Evolutionary conservation across 2,797 vertebrate species (phyloP).

Genomic region (Carapus acus): DNA sequence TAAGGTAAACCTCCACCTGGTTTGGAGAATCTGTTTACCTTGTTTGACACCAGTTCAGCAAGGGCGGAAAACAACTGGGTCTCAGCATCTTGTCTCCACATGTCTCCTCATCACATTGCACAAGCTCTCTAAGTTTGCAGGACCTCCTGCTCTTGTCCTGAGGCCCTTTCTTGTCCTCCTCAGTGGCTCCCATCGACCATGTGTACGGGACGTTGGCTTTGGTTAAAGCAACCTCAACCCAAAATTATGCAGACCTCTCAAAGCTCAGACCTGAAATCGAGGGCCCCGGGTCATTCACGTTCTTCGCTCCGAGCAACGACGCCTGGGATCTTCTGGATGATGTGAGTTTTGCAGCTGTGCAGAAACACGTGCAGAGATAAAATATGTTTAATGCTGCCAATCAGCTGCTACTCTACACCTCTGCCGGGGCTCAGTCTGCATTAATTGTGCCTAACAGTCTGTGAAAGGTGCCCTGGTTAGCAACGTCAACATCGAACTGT

Average conservation of each 20-base stretch:
- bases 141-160: not conserved
- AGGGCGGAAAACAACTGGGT: too few species aligned
- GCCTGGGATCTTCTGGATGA: slow-evolving; percentile 85
- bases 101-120: slow-evolving; percentile 8
- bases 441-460: slow-evolving; percentile 71
- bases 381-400: too few species aligned
- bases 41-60: slow-evolving; percentile 17
- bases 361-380: too few species aligned
- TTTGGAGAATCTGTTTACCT: slow-evolving; percentile 35
- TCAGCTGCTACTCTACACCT: too few species aligned
- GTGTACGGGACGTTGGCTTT: slow-evolving; percentile 88
- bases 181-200: slow-evolving; percentile 92
- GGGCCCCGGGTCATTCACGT: slow-evolving; percentile 87
- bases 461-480: slow-evolving; percentile 80
- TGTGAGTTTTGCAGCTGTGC: slow-evolving; percentile 65
- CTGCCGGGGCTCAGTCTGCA: too few species aligned
- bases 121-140: slow-evolving; percentile 3
- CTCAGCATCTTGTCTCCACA: slow-evolving; percentile 13
- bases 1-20: slow-evolving; percentile 7
- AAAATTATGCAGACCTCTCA: slow-evolving; percentile 82
- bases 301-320: slow-evolving; percentile 94
- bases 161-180: slow-evolving; percentile 12
- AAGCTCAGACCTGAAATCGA: slow-evolving; percentile 88
- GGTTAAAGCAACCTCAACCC: slow-evolving; percentile 82
- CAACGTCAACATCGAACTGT: slow-evolving; percentile 93